A percentile compares a stretch with the other conserved stretches of the same genome.
phyloP scores from a whole-genome alignment of 2,113 vertebrate species.

The Zingel zingel region DNA sequence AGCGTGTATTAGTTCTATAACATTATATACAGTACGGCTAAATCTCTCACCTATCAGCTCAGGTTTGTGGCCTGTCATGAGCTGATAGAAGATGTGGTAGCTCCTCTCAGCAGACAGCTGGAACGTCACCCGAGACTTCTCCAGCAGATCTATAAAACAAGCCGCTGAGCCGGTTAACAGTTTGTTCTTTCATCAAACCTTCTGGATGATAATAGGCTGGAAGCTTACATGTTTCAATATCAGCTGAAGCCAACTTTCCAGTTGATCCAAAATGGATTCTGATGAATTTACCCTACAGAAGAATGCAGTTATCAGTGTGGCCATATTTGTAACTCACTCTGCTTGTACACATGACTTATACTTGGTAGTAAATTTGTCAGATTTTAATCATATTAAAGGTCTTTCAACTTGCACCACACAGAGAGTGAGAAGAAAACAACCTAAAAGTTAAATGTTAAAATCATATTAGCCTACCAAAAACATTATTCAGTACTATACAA shows the following conservation, averaged over 20 bases:
- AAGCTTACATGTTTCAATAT: conserved; percentile 85
- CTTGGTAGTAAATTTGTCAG: not conserved
- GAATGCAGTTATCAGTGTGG: conserved; percentile 5
- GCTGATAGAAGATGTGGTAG: conserved; percentile 87
- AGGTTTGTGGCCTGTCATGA: conserved; percentile 82
- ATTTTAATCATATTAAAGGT: not conserved
- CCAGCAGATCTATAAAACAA: conserved; percentile 78
- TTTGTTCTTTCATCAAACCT: not conserved
- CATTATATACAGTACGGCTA: not conserved
- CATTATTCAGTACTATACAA: not conserved
- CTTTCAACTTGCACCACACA: too few species aligned
- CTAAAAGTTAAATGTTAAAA: not conserved
- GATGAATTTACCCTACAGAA: conserved; percentile 76
- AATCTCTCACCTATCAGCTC: conserved; percentile 76
- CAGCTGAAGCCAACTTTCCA: conserved; percentile 73
- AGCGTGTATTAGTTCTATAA: conserved; percentile 16
- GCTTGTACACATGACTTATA: not conserved
- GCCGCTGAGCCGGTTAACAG: conserved; percentile 28
- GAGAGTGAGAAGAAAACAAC: too few species aligned
- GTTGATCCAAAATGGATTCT: conserved; percentile 72
- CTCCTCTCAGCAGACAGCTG: conserved; percentile 86
- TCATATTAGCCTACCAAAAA: not conserved
- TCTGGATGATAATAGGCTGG: not conserved
- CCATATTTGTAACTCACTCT: not conserved
- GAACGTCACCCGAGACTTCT: conserved; percentile 80